Evolutionary conservation across 2,113 vertebrate genomes (phyloP), one percentile per base, ranked within the genome.

Genomic region (Notiomystis cincta): DNA sequence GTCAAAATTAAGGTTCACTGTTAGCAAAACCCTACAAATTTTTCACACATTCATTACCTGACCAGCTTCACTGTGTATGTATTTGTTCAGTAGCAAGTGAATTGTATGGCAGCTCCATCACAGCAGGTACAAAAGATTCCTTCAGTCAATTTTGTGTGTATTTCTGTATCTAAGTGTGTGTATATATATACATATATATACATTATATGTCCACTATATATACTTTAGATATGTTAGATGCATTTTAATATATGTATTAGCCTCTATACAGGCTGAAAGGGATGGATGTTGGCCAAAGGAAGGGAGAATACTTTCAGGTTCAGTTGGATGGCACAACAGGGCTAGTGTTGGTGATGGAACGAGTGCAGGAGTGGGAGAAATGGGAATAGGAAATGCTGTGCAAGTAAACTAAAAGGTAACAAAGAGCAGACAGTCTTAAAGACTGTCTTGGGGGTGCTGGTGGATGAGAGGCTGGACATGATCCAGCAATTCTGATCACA

Each of bases 401-500:
- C 18, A 19, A 31, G 13, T 33, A 72, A 11, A 8, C 7, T 28
- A 8, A 71, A 42, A 70, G 15, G 3, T 76, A 14, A 54, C 50
- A 61, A 82, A 64, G 38, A 60, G 11, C 2, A 1, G 13, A 15
- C 4, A 13, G 0, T 60, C 30, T 37, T 67, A 42, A 71, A 61
- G 28, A 47, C 7, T 25, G 30, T 13, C 17, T 42, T 50, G 23
- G 9, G 18, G 2, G 7, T 73, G 28, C 33, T 37, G 22, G 2
- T 6, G 16, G 11, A 4, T 73, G 45, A 16, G 23, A 58, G 15
- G 19, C 37, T 13, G 77, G 33, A 25, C 13, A 9, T 24, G 28
- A 45, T 0, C 19, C 4, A 7, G 38, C 37, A 2, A 2, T 38
- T 3, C 3, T 3, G 4, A 23, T 30, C 3, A 4, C 15, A 20